Evolutionary conservation across 2,888 invertebrate species (phyloP).

Genomic region (Syrphus vitripennis): DNA sequence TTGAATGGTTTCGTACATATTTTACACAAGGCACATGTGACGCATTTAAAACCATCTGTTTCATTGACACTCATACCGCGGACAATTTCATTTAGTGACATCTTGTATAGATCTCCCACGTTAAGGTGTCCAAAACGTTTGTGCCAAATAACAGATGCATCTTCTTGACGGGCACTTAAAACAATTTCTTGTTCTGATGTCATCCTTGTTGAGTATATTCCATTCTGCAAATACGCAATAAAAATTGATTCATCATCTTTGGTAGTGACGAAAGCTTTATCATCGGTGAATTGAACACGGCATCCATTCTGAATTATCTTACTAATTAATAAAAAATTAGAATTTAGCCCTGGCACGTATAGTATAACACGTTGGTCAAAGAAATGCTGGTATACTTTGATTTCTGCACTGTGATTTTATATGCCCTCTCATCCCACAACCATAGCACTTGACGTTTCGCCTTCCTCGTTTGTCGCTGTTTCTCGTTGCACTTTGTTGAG

Average conservation of each 20-base stretch:
- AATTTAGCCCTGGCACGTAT: conserved; percentile 21
- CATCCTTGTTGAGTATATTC: conserved; percentile 15
- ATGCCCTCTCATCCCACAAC: conserved; percentile 47
- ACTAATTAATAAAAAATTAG: conserved; percentile 32
- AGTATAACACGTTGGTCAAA: conserved; percentile 35
- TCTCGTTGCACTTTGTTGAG: background rate
- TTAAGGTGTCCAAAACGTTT: conserved; percentile 39
- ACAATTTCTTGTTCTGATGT: conserved; percentile 6
- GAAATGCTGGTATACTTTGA: background rate
- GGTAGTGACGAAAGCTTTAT: conserved; percentile 16
- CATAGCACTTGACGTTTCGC: conserved; percentile 39
- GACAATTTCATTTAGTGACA: conserved; percentile 37
- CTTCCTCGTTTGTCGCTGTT: conserved; percentile 6
- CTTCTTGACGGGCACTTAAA: conserved; percentile 16
- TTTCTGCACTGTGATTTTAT: conserved; percentile 44
- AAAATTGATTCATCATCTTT: conserved; percentile 13
- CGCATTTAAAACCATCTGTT: conserved; percentile 28
- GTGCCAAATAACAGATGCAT: conserved; percentile 13
- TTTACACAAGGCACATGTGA: conserved; percentile 26
- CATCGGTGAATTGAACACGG: conserved; percentile 15
- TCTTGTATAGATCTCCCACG: conserved; percentile 14
- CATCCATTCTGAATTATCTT: conserved; percentile 31
- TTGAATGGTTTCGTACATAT: conserved; percentile 29
- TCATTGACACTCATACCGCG: conserved; percentile 23
- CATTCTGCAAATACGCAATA: conserved; percentile 3